Evolutionary conservation across 2,888 invertebrate species (phyloP).

Genomic region (Drosophila gaucha): DNA sequence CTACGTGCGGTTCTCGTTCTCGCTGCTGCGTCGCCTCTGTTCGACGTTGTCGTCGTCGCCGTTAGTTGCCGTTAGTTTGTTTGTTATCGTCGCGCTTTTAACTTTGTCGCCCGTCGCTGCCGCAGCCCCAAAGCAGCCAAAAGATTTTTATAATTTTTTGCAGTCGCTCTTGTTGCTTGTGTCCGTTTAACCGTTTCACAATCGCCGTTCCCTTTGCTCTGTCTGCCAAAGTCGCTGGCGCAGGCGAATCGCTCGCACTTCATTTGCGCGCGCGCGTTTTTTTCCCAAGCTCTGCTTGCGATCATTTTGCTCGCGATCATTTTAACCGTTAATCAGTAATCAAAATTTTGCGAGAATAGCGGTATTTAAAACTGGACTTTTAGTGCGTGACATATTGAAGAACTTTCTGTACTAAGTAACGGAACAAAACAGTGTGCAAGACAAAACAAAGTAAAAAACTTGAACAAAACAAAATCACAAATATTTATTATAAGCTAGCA

Average conservation of each 20-base stretch:
- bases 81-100: conserved; percentile 49
- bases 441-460: conserved; percentile 13
- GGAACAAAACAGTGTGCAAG: conserved; percentile 24
- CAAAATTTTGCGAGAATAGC: conserved; percentile 3
- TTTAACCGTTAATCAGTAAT: conserved; percentile 6
- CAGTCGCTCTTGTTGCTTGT: conserved; percentile 31
- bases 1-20: conserved; percentile 82
- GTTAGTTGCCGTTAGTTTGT: conserved; percentile 49
- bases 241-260: conserved; percentile 44
- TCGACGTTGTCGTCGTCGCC: conserved; percentile 46
- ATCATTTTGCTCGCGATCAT: conserved; percentile 24
- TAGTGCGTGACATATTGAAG: conserved; percentile 9
- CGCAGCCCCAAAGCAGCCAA: conserved; percentile 23
- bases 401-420: conserved; percentile 2
- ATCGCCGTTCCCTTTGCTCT: conserved; percentile 16
- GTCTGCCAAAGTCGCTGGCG: conserved; percentile 39
- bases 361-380: conserved; percentile 26
- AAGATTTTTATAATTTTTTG: conserved; percentile 28
- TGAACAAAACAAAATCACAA: neutral
- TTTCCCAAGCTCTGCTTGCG: conserved; percentile 27
- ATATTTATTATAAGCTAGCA: neutral
- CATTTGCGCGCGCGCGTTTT: conserved; percentile 69
- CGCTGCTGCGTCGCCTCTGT: conserved; percentile 50
- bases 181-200: conserved; percentile 21
- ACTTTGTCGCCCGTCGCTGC: conserved; percentile 44